These are phyloP conservation scores for Rhynchonycteris naso DNA, from an alignment of 2,797 vertebrate species.

Conservation along the genomic window DNA sequence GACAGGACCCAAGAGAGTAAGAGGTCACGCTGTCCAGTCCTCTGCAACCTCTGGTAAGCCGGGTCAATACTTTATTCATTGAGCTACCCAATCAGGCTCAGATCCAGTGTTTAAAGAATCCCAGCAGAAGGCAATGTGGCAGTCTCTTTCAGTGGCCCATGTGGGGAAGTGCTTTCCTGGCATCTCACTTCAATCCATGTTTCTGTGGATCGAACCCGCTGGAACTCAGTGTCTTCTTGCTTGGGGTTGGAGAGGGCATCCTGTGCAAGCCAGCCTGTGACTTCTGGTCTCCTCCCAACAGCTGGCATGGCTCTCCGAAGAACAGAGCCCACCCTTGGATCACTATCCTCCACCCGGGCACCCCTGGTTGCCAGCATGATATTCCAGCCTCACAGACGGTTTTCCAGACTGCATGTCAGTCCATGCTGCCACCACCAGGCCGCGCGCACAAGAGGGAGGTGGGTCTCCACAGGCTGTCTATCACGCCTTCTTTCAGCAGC, in stretches of 20 bases:
- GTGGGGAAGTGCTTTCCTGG: neutral
- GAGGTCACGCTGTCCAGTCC: neutral
- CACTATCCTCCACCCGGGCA: neutral
- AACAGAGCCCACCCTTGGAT: neutral
- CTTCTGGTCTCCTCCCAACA: neutral
- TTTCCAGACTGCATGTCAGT: conserved; percentile 23
- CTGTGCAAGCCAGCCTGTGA: neutral
- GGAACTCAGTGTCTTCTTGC: neutral
- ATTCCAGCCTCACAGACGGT: neutral
- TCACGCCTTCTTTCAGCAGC: conserved; percentile 78
- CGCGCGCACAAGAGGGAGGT: neutral
- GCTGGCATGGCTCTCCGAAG: neutral
- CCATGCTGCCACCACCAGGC: conserved; percentile 70
- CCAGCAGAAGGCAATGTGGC: neutral
- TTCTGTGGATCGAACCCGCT: neutral
- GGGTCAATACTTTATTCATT: too few relatives aligned
- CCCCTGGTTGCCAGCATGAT: neutral
- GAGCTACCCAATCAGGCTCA: neutral
- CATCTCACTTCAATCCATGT: neutral
- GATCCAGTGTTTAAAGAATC: neutral
- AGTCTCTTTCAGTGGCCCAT: neutral
- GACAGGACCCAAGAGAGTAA: neutral
- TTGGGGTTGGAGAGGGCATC: neutral
- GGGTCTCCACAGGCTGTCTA: conserved; percentile 56
- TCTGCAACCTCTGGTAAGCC: neutral